Percentiles rank a stretch among this genome's conserved stretches.
phyloP scores from a whole-genome alignment of 2,888 invertebrate genomes.

The Platycheirus rosarum region DNA sequence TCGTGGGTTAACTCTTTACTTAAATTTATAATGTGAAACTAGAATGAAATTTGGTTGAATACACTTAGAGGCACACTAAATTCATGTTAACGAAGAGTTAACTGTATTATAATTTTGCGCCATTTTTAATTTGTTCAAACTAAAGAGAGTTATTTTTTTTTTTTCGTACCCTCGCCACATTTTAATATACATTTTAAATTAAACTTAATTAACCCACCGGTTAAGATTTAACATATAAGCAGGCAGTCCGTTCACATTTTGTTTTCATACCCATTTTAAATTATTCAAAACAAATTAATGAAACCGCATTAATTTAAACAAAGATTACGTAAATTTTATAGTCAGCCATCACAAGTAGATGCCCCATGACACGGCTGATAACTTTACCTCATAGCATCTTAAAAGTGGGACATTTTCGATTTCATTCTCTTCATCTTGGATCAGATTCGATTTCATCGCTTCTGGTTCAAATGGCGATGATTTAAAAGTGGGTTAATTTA shows the following conservation, averaged over 20 bases:
- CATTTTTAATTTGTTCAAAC: too few relatives aligned
- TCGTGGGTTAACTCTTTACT: too few relatives aligned
- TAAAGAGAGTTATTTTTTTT: too few relatives aligned
- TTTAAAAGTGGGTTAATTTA: constrained; percentile 63
- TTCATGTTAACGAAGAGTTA: too few relatives aligned
- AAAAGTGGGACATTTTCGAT: constrained; percentile 60
- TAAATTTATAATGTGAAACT: too few relatives aligned
- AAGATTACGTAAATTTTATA: constrained; percentile 62
- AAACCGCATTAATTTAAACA: constrained; percentile 15
- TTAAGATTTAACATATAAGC: too few relatives aligned
- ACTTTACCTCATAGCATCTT: constrained; percentile 22
- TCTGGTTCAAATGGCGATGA: constrained; percentile 24
- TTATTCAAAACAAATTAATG: background rate
- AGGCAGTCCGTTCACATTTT: background rate
- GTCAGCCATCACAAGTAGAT: constrained; percentile 24
- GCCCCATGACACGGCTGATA: constrained; percentile 4
- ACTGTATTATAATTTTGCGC: too few relatives aligned
- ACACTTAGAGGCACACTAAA: too few relatives aligned
- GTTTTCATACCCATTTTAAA: background rate
- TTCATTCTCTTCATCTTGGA: constrained; percentile 49
- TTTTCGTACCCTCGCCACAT: too few relatives aligned
- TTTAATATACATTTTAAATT: too few relatives aligned
- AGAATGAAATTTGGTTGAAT: too few relatives aligned
- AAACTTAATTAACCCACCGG: too few relatives aligned
- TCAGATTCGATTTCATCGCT: constrained; percentile 54